These are phyloP conservation scores for Colius striatus DNA, from an alignment of 2,113 vertebrate genomes.

Conservation along the genomic window DNA sequence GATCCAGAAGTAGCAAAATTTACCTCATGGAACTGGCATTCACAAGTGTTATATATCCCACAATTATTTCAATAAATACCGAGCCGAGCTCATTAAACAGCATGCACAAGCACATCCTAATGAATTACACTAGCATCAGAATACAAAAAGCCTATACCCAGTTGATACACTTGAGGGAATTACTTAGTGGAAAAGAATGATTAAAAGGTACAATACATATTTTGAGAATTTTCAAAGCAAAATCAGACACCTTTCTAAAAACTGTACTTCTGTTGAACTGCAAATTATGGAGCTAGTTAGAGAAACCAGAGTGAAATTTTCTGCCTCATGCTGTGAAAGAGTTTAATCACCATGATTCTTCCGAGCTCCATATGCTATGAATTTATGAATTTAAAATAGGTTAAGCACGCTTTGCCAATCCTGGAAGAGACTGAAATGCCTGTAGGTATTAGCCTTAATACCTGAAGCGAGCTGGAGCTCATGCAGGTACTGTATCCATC, in stretches of 20 bases:
- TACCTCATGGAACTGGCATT: neutral
- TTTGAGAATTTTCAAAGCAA: neutral
- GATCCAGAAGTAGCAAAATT: neutral
- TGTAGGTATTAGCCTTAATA: neutral
- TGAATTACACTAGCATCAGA: neutral
- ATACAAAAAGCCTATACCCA: neutral
- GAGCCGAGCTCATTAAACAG: neutral
- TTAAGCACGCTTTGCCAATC: neutral
- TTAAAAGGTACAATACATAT: neutral
- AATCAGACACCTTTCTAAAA: neutral
- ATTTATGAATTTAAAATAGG: conserved; percentile 17
- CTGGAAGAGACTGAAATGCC: neutral
- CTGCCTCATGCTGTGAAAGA: neutral
- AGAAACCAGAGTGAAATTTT: conserved; percentile 6
- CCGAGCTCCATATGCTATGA: neutral
- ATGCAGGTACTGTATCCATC: neutral
- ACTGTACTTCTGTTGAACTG: neutral
- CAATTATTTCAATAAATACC: conserved; percentile 5
- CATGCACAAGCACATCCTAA: neutral
- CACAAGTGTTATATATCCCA: neutral
- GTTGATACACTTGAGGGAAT: neutral
- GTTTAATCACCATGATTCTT: neutral
- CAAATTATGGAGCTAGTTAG: neutral
- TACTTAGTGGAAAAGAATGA: neutral
- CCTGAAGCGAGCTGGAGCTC: neutral